Evolutionary conservation across 2,113 vertebrate species (phyloP).

Genomic region (Microtus ochrogaster): DNA sequence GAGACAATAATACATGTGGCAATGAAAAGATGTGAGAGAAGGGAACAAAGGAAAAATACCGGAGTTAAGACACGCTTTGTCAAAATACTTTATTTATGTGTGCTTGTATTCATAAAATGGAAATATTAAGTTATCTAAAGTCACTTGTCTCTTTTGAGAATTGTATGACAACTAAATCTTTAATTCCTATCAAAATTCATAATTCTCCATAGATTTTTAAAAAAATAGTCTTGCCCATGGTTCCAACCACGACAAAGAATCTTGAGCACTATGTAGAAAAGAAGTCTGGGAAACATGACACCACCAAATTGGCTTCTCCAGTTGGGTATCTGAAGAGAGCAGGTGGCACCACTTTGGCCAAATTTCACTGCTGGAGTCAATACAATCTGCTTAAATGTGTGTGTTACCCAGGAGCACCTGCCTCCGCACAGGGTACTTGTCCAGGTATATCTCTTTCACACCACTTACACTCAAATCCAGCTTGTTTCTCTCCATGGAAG

Average conservation of each 20-base stretch:
- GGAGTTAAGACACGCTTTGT: background rate
- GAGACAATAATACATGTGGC: background rate
- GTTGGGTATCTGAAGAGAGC: background rate
- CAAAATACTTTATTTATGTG: background rate
- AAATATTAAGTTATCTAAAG: background rate
- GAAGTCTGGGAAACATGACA: too few relatives aligned
- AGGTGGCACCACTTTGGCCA: background rate
- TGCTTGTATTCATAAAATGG: background rate
- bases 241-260: background rate
- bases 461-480: background rate
- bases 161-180: background rate
- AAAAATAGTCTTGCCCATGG: background rate
- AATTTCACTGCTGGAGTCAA: background rate
- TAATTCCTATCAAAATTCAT: background rate
- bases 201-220: background rate
- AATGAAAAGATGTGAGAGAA: background rate
- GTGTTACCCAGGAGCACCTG: background rate
- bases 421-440: background rate
- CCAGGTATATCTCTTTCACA: background rate
- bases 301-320: background rate
- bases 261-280: background rate
- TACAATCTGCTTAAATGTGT: background rate
- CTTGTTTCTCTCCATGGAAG: background rate
- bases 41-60: background rate
- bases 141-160: background rate